These are phyloP conservation scores for Drosophila quadrilineata DNA, from an alignment of 1,140 invertebrate genomes.

Conservation along the genomic window DNA sequence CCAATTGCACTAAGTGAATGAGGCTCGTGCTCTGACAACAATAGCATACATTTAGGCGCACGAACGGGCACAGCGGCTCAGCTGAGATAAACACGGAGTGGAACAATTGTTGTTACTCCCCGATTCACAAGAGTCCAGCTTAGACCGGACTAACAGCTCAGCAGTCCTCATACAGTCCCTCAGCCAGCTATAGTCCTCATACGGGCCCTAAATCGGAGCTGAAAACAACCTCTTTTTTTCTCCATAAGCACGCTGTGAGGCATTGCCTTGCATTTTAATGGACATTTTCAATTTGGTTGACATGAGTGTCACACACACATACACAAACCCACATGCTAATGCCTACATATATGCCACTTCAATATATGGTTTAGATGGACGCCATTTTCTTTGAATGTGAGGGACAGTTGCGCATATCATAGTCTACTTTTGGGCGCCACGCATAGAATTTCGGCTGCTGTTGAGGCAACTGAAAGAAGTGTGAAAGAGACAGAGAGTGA, in stretches of 20 bases:
- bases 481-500: no score
- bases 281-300: slow-evolving; percentile 46
- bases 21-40: slow-evolving; percentile 44
- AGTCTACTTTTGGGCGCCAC: slow-evolving; percentile 32
- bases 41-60: slow-evolving; percentile 60
- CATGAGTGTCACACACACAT: slow-evolving; percentile 14
- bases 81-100: slow-evolving; percentile 8
- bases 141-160: no score
- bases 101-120: no score
- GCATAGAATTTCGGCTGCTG: no score
- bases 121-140: no score
- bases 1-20: slow-evolving; percentile 71
- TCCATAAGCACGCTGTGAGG: neutral
- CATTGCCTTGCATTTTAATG: slow-evolving; percentile 38
- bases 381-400: no score
- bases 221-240: slow-evolving; percentile 9
- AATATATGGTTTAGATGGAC: no score
- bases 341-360: neutral
- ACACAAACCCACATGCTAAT: neutral
- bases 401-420: neutral
- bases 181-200: no score
- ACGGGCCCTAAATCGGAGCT: neutral
- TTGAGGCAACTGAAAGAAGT: no score
- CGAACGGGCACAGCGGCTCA: slow-evolving; percentile 12
- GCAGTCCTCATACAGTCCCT: no score